A percentile compares a stretch with the other conserved stretches of the same genome.
phyloP scores from a whole-genome alignment of 2,888 invertebrate genomes.

The Omphaloscelis lunosa region DNA sequence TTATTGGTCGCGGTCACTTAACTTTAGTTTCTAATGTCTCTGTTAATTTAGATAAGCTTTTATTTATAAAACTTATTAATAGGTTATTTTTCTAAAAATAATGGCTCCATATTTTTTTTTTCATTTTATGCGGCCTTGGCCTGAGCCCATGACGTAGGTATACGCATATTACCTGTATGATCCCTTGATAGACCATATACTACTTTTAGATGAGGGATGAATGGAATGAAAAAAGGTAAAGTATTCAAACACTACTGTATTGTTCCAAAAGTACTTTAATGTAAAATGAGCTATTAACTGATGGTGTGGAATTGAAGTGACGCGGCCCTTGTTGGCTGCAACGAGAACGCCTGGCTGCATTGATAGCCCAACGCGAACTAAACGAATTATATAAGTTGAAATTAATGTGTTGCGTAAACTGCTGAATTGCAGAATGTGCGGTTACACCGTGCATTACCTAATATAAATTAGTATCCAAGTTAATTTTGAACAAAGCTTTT shows the following conservation, averaged over 20 bases:
- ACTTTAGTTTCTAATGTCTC: conserved; percentile 18
- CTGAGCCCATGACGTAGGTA: neutral
- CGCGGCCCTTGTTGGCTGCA: neutral
- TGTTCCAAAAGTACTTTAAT: no score
- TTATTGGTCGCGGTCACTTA: conserved; percentile 41
- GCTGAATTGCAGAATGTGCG: no score
- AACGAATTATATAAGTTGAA: neutral
- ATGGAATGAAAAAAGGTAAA: no score
- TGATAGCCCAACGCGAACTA: neutral
- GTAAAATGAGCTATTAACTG: no score
- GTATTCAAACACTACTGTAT: no score
- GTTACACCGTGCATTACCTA: neutral
- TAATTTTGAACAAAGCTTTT: neutral
- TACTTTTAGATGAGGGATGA: no score
- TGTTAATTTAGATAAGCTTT: conserved; percentile 29
- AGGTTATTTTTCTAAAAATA: neutral
- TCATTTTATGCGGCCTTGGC: no score
- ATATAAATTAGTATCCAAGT: neutral
- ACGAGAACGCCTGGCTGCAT: neutral
- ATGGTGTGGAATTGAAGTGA: neutral
- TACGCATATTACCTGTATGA: neutral
- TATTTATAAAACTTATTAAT: neutral
- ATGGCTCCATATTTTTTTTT: neutral
- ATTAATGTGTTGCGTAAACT: neutral
- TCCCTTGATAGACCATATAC: no score